These are phyloP conservation scores for Hipposideros armiger DNA, from an alignment of 2,113 vertebrate species.

Conservation along the genomic window DNA sequence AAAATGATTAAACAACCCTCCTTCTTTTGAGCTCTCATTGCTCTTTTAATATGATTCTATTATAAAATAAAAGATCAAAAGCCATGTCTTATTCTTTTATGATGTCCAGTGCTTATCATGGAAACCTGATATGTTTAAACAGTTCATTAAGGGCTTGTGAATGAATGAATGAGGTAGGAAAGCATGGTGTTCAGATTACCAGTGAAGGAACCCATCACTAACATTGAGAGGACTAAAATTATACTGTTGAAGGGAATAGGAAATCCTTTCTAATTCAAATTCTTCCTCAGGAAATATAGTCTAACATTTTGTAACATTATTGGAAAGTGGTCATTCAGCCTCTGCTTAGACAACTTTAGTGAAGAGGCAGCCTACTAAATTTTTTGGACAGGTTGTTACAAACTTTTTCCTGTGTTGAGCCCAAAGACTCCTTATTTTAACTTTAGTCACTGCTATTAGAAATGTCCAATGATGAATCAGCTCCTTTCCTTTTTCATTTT, in stretches of 20 bases:
- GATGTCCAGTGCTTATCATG: neutral
- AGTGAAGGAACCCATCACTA: neutral
- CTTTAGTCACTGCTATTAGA: neutral
- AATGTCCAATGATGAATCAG: neutral
- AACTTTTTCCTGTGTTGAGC: neutral
- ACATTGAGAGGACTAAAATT: neutral
- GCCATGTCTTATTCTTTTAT: conserved; percentile 16
- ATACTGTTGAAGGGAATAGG: neutral
- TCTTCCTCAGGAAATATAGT: neutral
- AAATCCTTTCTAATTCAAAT: conserved; percentile 23
- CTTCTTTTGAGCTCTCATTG: conserved; percentile 2
- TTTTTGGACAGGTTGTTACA: neutral
- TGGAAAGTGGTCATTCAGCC: neutral
- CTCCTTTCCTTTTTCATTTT: neutral
- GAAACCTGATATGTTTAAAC: neutral
- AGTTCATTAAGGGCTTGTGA: neutral
- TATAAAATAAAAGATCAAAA: conserved; percentile 31
- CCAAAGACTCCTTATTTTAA: conserved; percentile 9
- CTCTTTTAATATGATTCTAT: conserved; percentile 14
- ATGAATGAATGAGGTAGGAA: neutral
- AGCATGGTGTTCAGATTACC: neutral
- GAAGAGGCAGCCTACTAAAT: neutral
- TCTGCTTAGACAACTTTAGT: neutral
- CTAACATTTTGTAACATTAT: neutral
- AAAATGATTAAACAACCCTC: conserved; percentile 25